A percentile compares a stretch with the other conserved stretches of the same genome.
These are phyloP conservation scores for Notolabrus celidotus DNA, from an alignment of 2,797 vertebrate species.

Conservation along the genomic window DNA sequence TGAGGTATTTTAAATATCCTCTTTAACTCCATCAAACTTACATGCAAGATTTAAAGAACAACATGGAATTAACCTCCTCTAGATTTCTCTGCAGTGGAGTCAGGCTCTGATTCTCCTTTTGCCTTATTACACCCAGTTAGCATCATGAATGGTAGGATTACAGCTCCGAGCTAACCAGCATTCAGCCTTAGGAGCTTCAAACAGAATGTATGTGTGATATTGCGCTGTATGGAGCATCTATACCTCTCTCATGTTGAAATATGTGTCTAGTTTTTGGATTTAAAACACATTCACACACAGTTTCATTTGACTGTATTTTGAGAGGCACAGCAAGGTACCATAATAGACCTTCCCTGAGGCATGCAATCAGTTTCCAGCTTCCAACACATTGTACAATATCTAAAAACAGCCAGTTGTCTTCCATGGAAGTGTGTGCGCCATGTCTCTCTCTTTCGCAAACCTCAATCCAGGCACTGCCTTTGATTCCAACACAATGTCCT, in stretches of 20 bases:
- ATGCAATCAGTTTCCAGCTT: constrained; percentile 60
- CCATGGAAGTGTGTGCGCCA: constrained; percentile 64
- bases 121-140: constrained; percentile 46
- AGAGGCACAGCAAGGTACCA: constrained; percentile 43
- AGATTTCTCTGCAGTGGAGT: constrained; percentile 41
- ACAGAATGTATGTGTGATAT: constrained; percentile 48
- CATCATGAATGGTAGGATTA: constrained; percentile 65
- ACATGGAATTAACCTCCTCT: constrained; percentile 58
- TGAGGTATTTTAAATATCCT: constrained; percentile 36
- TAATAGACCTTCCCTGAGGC: constrained; percentile 61
- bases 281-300: constrained; percentile 3
- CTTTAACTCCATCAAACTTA: constrained; percentile 41
- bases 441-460: constrained; percentile 60
- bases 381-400: constrained; percentile 51
- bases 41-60: constrained; percentile 36
- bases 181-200: constrained; percentile 44
- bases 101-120: constrained; percentile 33
- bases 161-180: constrained; percentile 69
- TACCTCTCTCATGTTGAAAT: constrained; percentile 51
- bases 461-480: constrained; percentile 71
- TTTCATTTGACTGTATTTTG: constrained; percentile 52
- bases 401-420: constrained; percentile 63
- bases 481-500: constrained; percentile 76
- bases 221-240: constrained; percentile 20
- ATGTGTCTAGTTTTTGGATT: constrained; percentile 38